phyloP scores from a whole-genome alignment of 2,888 invertebrate species.

The Hemaris fuciformis region DNA sequence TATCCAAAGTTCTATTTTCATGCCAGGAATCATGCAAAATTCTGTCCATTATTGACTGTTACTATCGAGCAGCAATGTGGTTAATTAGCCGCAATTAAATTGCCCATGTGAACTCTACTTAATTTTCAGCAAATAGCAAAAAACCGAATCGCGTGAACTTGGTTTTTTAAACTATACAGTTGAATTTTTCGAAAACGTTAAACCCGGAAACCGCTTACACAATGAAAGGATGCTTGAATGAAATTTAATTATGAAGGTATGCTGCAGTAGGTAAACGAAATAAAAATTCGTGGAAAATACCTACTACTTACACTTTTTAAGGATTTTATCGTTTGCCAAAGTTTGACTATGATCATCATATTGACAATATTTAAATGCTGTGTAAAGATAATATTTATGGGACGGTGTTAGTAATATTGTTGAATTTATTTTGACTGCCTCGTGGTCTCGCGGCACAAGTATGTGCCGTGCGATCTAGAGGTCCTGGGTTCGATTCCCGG shows the following conservation, averaged over 20 bases:
- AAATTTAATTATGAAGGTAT: slow-evolving; percentile 11
- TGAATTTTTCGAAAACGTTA: not conserved
- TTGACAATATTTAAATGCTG: too few species aligned
- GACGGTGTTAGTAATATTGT: too few species aligned
- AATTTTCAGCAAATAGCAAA: not conserved
- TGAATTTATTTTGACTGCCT: too few species aligned
- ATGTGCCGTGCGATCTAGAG: too few species aligned
- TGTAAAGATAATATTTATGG: too few species aligned
- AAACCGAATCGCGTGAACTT: not conserved
- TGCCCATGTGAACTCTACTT: not conserved
- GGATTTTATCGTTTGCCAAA: too few species aligned
- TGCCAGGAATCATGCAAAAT: not conserved
- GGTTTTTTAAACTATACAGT: not conserved
- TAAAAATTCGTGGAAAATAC: not conserved
- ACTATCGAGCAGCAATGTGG: too few species aligned
- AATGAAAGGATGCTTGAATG: slow-evolving; percentile 2
- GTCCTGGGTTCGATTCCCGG: too few species aligned
- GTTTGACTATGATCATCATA: too few species aligned
- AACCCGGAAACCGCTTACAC: slow-evolving; percentile 5
- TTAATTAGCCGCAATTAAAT: not conserved
- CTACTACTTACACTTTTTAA: too few species aligned
- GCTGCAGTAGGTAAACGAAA: not conserved
- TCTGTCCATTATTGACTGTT: not conserved
- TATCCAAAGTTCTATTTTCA: not conserved
- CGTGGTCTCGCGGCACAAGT: too few species aligned